Conservation (phyloP, 2,888 invertebrate genomes). For the Hirudinaria manillensis region DNA sequence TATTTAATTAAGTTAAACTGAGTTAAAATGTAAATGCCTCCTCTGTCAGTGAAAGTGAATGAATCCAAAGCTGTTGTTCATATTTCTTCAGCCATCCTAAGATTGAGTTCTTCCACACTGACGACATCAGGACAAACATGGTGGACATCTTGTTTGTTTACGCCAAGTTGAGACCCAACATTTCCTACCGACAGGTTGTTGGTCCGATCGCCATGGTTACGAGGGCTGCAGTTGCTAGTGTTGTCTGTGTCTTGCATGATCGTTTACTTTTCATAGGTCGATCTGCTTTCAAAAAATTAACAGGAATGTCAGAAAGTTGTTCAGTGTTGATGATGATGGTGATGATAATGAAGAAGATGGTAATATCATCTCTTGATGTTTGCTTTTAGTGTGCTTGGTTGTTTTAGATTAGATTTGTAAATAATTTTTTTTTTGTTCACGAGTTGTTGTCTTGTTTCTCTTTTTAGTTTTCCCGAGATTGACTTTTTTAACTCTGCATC, state of each 20-base stretch:
- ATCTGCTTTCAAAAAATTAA: not conserved
- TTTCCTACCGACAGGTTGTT: slow-evolving; percentile 50
- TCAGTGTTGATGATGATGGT: no score
- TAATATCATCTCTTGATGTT: not conserved
- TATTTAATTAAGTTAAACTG: no score
- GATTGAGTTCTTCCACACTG: slow-evolving; percentile 70
- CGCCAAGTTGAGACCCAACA: slow-evolving; percentile 64
- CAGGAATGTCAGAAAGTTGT: no score
- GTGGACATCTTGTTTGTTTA: slow-evolving; percentile 62
- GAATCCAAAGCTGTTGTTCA: no score
- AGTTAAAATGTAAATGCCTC: no score
- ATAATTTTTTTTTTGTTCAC: not conserved
- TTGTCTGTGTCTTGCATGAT: no score
- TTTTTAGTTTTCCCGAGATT: slow-evolving; percentile 67
- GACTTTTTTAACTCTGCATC: slow-evolving; percentile 68
- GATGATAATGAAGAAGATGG: no score
- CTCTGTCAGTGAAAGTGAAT: no score
- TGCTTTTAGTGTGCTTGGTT: slow-evolving; percentile 13
- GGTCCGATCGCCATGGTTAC: not conserved
- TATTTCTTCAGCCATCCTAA: slow-evolving; percentile 60
- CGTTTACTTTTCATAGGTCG: not conserved
- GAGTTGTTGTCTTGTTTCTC: not conserved
- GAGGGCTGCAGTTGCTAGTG: not conserved
- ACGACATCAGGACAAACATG: slow-evolving; percentile 69
- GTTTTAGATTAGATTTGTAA: slow-evolving; percentile 11